Base-by-base conservation (phyloP, 2,113 vertebrate genomes). In the Clarias magur region DNA sequence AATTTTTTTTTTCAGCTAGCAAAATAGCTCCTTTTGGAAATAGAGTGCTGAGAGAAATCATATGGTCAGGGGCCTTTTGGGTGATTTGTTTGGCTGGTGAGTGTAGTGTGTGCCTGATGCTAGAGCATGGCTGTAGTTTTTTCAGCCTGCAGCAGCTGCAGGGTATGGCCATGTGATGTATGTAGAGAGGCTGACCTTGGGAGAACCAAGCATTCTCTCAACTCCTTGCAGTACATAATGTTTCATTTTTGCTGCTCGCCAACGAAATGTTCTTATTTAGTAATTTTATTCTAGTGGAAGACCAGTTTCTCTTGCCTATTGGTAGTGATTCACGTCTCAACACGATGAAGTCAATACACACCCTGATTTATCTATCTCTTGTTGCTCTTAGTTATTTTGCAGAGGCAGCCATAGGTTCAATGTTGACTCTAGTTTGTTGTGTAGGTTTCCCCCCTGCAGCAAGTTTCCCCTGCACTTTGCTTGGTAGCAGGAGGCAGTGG, bases 111-210 rank as follows among this genome's bases (percentile, higher is more conserved):
- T 68, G 34, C 60, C 11, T 89, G 54, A 88, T 73, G 42, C 53
- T 30, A 83, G 78, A 67, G 83, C 27, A 38, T 90, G 85, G 85
- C 87, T 56, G 57, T 86, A 87, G 85, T 38, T 60, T 87, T 87
- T 85, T 87, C 4, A 19, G 79, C 27, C 16, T 27, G 54, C 4
- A 80, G 78, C 68, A 82, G 90, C 88, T 85, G 75, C 82, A 25
- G 82, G 63, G 82, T 76, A 54, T 85, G 82, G 53, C 68, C 76
- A 30, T 65, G 80, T 90, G 88, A 90, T 84, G 85, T 88, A 88
- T 90, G 81, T 78, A 83, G 67, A 67, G 12, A 34, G 65, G 27
- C 34, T 87, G 80, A 90, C 91, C 89, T 90, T 89, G 81, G 81
- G 89, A 85, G 82, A 72, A 70, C 72, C 83, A 85, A 34, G 42